Evolutionary conservation across 2,888 invertebrate species (phyloP).

Genomic region (Enchytraeus crypticus): DNA sequence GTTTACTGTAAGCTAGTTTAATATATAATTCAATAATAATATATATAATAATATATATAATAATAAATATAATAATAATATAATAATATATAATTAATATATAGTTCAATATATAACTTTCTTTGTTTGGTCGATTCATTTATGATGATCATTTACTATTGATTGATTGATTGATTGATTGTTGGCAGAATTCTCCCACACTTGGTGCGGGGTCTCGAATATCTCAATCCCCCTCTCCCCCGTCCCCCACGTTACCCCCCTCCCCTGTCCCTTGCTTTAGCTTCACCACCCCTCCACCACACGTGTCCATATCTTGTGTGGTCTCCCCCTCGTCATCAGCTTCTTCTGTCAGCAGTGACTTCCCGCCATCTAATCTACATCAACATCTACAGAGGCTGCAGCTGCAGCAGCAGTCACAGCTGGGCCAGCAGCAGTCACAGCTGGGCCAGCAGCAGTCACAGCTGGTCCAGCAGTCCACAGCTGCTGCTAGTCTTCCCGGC

Average conservation of each 20-base stretch:
- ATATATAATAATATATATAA: too few species aligned
- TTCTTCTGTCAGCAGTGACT: too few species aligned
- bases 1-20: too few species aligned
- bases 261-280: slow-evolving; percentile 12
- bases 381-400: slow-evolving; percentile 47
- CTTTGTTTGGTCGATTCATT: too few species aligned
- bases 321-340: background rate
- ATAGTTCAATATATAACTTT: too few species aligned
- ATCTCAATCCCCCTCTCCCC: slow-evolving; percentile 23
- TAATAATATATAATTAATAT: too few species aligned
- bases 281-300: background rate
- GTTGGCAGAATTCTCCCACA: slow-evolving; percentile 11
- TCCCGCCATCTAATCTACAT: slow-evolving; percentile 17
- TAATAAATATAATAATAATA: too few species aligned
- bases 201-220: slow-evolving; percentile 7
- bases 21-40: too few species aligned
- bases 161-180: too few species aligned
- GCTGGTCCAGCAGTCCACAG: slow-evolving; percentile 38
- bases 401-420: slow-evolving; percentile 40
- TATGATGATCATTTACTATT: too few species aligned
- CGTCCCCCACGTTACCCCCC: slow-evolving; percentile 17
- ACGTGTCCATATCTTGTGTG: background rate
- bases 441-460: slow-evolving; percentile 39
- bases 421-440: slow-evolving; percentile 39
- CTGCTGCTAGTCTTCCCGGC: background rate